phyloP scores from a whole-genome alignment of 2,888 invertebrate genomes.

The Tachina grossa region DNA sequence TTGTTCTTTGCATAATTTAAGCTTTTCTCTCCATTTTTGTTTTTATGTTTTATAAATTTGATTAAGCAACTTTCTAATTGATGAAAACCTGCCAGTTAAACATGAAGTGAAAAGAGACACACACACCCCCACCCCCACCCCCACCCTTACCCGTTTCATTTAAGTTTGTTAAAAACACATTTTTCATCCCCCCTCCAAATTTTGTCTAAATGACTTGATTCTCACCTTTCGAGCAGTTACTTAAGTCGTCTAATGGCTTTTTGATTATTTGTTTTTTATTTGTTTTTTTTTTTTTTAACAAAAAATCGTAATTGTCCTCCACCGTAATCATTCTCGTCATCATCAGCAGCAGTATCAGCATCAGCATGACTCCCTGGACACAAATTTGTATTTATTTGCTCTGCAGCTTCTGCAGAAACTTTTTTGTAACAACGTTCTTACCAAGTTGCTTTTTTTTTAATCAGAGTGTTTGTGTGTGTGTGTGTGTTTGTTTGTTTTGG shows the following conservation, averaged over 20 bases:
- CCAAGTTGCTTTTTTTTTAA: not conserved
- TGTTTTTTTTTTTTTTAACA: conserved; percentile 13
- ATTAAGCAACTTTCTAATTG: not conserved
- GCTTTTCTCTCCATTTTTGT: not conserved
- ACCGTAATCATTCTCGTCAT: conserved; percentile 50
- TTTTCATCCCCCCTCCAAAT: conserved; percentile 10
- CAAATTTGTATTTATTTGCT: conserved; percentile 69
- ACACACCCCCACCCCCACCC: not conserved
- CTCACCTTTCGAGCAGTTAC: conserved; percentile 40
- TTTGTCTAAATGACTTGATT: conserved; percentile 34
- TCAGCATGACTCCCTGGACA: conserved; percentile 63
- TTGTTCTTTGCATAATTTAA: not conserved
- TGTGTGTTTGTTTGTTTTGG: not conserved
- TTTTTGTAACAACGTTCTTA: conserved; percentile 16
- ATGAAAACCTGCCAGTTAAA: not conserved
- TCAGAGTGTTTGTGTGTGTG: not conserved
- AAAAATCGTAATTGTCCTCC: conserved; percentile 28
- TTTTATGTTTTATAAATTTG: not conserved
- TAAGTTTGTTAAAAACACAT: conserved; percentile 8
- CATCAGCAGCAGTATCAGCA: not conserved
- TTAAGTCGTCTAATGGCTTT: conserved; percentile 58
- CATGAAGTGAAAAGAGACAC: too few relatives aligned
- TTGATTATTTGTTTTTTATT: conserved; percentile 56
- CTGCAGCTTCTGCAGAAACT: conserved; percentile 35
- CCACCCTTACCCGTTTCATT: not conserved